These are phyloP conservation scores for Rhombomys opimus DNA, from an alignment of 2,113 vertebrate genomes.

Conservation along the genomic window DNA sequence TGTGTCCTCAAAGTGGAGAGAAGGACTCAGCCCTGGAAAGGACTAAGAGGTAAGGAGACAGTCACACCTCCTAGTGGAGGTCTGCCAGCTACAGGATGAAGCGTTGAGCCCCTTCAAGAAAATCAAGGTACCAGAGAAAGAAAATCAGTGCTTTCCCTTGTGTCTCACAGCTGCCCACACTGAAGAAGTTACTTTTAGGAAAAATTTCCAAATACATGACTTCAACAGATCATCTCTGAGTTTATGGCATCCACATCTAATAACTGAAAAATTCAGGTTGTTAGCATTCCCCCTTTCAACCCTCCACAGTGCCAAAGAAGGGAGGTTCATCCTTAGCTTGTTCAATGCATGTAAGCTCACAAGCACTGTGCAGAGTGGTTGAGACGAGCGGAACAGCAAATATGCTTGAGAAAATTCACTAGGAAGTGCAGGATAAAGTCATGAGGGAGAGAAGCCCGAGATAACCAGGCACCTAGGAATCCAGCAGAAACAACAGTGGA, in stretches of 20 bases:
- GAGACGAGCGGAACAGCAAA: background rate
- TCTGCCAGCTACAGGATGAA: background rate
- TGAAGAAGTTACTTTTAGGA: background rate
- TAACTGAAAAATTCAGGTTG: background rate
- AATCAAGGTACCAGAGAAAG: background rate
- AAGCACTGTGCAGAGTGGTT: background rate
- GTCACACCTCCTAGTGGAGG: background rate
- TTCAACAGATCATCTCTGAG: background rate
- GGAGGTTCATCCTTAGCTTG: background rate
- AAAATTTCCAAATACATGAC: constrained; percentile 34
- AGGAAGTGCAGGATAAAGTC: background rate
- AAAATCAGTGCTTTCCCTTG: background rate
- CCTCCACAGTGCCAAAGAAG: background rate
- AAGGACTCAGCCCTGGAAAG: background rate
- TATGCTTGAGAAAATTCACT: background rate
- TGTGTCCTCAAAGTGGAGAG: background rate
- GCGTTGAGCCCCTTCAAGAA: constrained; percentile 30
- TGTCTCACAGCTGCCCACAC: constrained; percentile 7
- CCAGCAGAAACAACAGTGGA: background rate
- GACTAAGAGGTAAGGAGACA: background rate
- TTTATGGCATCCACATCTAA: background rate
- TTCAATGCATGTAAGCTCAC: background rate
- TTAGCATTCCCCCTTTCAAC: background rate
- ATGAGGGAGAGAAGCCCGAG: background rate
- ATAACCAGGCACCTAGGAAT: background rate